These are phyloP conservation scores for Lepas anatifera DNA, from an alignment of 2,888 invertebrate genomes.

Conservation along the genomic window DNA sequence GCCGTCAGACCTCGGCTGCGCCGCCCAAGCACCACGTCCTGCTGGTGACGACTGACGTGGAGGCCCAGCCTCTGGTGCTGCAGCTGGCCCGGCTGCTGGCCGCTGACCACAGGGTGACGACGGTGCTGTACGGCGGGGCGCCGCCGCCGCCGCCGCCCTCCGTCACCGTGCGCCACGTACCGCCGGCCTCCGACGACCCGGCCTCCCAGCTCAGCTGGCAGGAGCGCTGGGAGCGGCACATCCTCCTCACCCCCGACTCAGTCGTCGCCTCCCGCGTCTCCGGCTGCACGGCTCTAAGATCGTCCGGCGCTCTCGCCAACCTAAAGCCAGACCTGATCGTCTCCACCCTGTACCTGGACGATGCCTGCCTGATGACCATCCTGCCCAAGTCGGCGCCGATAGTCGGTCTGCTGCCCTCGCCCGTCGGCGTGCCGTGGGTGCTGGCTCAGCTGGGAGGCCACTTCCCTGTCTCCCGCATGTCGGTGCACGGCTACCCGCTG, in stretches of 20 bases:
- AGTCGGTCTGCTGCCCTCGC: not conserved
- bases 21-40: not conserved
- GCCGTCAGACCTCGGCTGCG: too few relatives aligned
- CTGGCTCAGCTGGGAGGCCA: not conserved
- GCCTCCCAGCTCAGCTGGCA: not conserved
- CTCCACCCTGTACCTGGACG: conserved; percentile 1
- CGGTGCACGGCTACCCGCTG: conserved; percentile 6
- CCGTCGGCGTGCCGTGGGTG: not conserved
- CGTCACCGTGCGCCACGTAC: not conserved
- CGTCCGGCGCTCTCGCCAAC: not conserved
- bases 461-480: not conserved
- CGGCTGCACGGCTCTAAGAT: not conserved
- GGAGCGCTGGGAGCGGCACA: not conserved
- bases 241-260: not conserved
- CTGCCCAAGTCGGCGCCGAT: not conserved
- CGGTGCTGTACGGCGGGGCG: not conserved
- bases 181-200: not conserved
- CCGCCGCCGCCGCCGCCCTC: not conserved
- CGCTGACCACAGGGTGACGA: not conserved
- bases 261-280: not conserved
- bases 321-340: not conserved
- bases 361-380: not conserved
- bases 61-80: not conserved
- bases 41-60: not conserved
- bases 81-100: not conserved